Conservation (phyloP, 2,797 vertebrate genomes). For the Galagoides demidoff region DNA sequence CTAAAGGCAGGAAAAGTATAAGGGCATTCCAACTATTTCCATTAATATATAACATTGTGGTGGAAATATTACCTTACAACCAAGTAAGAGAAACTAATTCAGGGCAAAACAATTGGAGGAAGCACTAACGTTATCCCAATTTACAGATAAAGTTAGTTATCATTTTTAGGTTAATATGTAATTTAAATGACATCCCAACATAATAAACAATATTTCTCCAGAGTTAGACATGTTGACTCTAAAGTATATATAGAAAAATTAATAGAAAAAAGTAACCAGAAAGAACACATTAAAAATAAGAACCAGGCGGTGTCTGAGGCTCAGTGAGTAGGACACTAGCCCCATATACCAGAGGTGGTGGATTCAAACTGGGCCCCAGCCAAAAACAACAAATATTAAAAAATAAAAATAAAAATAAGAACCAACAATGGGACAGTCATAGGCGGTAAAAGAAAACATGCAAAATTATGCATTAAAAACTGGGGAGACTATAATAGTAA, state of each 20-base stretch:
- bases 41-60: not conserved
- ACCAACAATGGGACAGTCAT: not conserved
- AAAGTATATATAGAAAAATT: constrained; percentile 6
- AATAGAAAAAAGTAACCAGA: not conserved
- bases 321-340: no score
- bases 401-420: not conserved
- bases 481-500: not conserved
- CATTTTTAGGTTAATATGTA: not conserved
- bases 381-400: no score
- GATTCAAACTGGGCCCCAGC: no score
- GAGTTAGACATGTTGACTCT: not conserved
- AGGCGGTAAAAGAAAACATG: not conserved
- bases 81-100: not conserved
- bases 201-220: not conserved
- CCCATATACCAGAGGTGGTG: no score
- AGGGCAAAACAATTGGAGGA: not conserved
- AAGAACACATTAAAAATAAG: not conserved
- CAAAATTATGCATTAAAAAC: not conserved
- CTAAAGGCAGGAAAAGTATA: not conserved
- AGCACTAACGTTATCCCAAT: not conserved
- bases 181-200: constrained; percentile 2
- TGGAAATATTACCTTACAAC: not conserved
- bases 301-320: not conserved
- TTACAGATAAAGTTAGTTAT: not conserved
- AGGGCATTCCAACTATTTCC: not conserved